Base-by-base conservation (phyloP, 2,888 invertebrate species). In the Oscheius sp. region DNA sequence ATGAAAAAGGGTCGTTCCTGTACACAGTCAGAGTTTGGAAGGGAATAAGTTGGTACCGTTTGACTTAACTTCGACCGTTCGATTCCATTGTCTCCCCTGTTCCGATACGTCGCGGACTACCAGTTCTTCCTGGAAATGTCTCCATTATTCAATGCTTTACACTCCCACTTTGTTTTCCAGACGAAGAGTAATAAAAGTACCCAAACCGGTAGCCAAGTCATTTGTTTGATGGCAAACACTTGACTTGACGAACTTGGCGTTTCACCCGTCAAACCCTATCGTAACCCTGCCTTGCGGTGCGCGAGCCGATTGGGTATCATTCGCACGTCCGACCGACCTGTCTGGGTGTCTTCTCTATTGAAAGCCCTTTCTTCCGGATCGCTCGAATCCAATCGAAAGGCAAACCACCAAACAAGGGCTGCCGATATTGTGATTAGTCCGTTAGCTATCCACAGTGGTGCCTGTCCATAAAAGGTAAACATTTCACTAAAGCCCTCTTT, bases 41-140 rank as follows among this genome's bases (percentile, higher is more conserved):
- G 32, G 2, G 29, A 55, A 60, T 58, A 33, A 58, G 2, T 29
- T 53, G n/a, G 21, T 48, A 79, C 79, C 80, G 13, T 76, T 75
- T 33, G 81, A 79, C 37, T 76, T 55, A 5, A 74, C 77, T 68
- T 82, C 82, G 13, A 82, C 81, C 37, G 79, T 80, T 58, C 82
- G 60, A 53, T 77, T 79, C 79, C 80, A 82, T 37, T 82, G 82
- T 65, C 82, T 60, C 10, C 82, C 82, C 60, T 79, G 76, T 37
- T 78, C 78, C 48, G 82, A 80, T 35, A 80, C 82, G 65, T 82
- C 82, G 11, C 79, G 68, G 13, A 79, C 71, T 32, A 82, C 68
- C 33, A 82, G 58, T 55, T 82, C 82, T 47, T 80, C 82, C 79
- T 80, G 42, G 21, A 21, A 21, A 21, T 21, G 21, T 21, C 21